Conservation (phyloP, 2,113 vertebrate genomes). For the Oncorhynchus masou region DNA sequence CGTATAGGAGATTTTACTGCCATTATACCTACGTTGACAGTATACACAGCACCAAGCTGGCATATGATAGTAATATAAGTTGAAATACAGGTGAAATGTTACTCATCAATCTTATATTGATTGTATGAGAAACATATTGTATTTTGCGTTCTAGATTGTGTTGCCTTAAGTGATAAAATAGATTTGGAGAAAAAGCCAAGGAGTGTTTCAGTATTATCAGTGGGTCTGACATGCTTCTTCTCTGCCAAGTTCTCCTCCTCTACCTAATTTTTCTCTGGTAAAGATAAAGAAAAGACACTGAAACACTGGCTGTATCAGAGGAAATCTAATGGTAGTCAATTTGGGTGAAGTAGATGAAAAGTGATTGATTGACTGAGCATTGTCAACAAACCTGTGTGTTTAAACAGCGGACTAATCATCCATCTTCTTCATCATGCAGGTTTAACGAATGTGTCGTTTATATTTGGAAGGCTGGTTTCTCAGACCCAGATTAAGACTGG, state of each 20-base stretch:
- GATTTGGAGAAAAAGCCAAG: neutral
- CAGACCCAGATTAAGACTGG: too few relatives aligned
- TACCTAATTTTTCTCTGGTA: neutral
- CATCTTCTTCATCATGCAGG: neutral
- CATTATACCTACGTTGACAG: constrained; percentile 32
- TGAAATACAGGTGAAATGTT: neutral
- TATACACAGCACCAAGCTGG: neutral
- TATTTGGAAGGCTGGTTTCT: neutral
- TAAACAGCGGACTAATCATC: too few relatives aligned
- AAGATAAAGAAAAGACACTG: neutral
- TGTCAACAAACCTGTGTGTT: too few relatives aligned
- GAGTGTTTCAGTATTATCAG: neutral
- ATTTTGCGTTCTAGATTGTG: neutral
- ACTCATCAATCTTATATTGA: neutral
- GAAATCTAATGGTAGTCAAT: neutral
- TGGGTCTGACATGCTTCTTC: neutral
- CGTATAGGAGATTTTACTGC: constrained; percentile 47
- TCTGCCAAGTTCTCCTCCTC: neutral
- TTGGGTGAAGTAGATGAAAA: neutral
- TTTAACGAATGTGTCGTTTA: neutral
- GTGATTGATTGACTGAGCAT: neutral
- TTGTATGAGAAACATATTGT: neutral
- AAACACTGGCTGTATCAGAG: neutral
- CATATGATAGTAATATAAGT: neutral
- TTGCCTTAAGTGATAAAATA: too few relatives aligned